These are phyloP conservation scores for Drosophila nr. perissopoda DNA, from an alignment of 2,888 invertebrate species.

Conservation along the genomic window DNA sequence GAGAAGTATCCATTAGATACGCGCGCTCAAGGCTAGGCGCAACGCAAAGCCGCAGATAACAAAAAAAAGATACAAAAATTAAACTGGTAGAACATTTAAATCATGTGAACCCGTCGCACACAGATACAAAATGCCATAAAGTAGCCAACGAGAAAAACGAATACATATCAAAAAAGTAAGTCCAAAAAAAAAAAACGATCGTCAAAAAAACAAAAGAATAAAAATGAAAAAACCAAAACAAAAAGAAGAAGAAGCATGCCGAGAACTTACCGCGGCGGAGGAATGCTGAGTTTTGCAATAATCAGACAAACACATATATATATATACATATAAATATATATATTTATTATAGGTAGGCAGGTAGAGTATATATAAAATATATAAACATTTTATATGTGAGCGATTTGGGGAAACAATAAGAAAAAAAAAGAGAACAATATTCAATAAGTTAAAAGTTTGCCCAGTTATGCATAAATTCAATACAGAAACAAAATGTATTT, in stretches of 20 bases:
- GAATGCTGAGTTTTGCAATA: conserved; percentile 86
- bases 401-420: conserved; percentile 51
- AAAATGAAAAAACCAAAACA: conserved; percentile 40
- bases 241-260: conserved; percentile 81
- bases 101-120: conserved; percentile 51
- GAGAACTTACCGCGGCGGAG: conserved; percentile 90
- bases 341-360: conserved; percentile 27
- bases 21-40: conserved; percentile 65
- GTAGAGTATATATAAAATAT: conserved; percentile 40
- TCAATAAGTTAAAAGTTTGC: conserved; percentile 69
- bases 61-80: conserved; percentile 35
- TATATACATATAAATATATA: conserved; percentile 37
- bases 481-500: conserved; percentile 37
- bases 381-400: conserved; percentile 44
- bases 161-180: conserved; percentile 61
- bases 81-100: conserved; percentile 61
- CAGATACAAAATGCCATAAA: conserved; percentile 46
- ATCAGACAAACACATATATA: conserved; percentile 60
- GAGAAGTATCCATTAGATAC: conserved; percentile 76
- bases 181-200: conserved; percentile 67
- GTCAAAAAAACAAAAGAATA: conserved; percentile 54
- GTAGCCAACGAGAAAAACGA: conserved; percentile 54
- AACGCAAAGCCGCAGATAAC: conserved; percentile 64
- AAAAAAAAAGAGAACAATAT: conserved; percentile 71
- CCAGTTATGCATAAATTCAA: conserved; percentile 52